phyloP scores from a whole-genome alignment of 2,888 invertebrate species.

The Rhagonycha fulva region DNA sequence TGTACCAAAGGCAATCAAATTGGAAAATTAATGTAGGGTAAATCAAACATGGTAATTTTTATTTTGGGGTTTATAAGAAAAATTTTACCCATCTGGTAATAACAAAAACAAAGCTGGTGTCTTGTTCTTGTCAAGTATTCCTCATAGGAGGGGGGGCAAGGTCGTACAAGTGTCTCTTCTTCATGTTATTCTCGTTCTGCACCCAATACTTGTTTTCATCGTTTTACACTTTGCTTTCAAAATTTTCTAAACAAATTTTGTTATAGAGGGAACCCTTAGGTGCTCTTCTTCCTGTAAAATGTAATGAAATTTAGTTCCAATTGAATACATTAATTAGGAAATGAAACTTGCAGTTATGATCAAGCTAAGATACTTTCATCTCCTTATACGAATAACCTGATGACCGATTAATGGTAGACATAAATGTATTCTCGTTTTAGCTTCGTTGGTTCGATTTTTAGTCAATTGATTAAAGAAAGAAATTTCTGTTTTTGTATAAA shows the following conservation, averaged over 20 bases:
- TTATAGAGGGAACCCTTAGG: background rate
- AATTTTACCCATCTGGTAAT: background rate
- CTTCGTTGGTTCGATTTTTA: background rate
- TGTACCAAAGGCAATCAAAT: background rate
- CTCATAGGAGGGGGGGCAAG: background rate
- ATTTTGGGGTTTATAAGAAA: background rate
- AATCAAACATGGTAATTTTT: background rate
- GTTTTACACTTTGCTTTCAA: background rate
- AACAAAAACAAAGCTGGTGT: background rate
- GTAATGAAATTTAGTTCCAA: background rate
- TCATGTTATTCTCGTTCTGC: background rate
- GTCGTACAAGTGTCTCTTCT: background rate
- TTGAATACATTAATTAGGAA: background rate
- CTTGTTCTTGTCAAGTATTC: background rate
- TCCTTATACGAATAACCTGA: conserved; percentile 2
- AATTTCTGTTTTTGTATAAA: background rate
- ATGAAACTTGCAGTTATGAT: background rate
- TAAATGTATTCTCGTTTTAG: background rate
- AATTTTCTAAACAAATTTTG: background rate
- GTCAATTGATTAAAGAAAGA: background rate
- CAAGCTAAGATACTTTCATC: background rate
- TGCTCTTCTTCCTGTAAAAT: background rate
- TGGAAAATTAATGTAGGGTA: background rate
- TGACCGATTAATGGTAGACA: background rate
- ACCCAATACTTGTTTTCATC: background rate